phyloP scores from a whole-genome alignment of 2,888 invertebrate genomes.

The Sicus ferrugineus region DNA sequence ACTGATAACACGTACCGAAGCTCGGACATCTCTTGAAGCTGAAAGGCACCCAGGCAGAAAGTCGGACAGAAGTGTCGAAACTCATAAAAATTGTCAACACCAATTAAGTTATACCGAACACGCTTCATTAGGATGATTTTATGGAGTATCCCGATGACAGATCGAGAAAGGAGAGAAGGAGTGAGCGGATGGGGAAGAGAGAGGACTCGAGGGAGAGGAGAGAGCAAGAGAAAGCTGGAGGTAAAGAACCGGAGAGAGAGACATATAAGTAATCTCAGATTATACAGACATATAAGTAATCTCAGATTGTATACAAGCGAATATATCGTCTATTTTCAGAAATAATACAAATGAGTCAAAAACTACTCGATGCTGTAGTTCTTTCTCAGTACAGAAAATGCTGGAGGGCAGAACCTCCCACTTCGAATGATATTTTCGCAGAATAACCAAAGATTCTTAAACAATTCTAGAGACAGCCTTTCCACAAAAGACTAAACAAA shows the following conservation, averaged over 20 bases:
- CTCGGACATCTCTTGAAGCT: not conserved
- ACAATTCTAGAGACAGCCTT: no score
- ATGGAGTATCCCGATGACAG: not conserved
- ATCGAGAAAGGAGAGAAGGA: not conserved
- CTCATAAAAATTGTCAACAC: slow-evolving; percentile 32
- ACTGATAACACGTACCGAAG: not conserved
- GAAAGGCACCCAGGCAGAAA: not conserved
- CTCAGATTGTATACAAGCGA: no score
- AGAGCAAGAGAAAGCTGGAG: not conserved
- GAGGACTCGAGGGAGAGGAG: not conserved
- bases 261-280: no score
- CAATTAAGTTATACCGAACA: slow-evolving; percentile 21
- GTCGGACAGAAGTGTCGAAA: slow-evolving; percentile 16
- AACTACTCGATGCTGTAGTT: no score
- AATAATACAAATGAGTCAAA: no score
- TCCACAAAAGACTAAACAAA: not conserved
- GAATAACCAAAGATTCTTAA: no score
- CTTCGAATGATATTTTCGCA: no score
- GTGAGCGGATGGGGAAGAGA: not conserved
- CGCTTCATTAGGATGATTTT: slow-evolving; percentile 22
- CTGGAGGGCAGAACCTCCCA: no score
- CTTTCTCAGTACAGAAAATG: no score
- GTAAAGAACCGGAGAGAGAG: not conserved
- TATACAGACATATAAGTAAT: no score
- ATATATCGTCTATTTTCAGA: no score